Conservation (phyloP, 2,888 invertebrate species). For the Lepidocyrtinus sp. region DNA sequence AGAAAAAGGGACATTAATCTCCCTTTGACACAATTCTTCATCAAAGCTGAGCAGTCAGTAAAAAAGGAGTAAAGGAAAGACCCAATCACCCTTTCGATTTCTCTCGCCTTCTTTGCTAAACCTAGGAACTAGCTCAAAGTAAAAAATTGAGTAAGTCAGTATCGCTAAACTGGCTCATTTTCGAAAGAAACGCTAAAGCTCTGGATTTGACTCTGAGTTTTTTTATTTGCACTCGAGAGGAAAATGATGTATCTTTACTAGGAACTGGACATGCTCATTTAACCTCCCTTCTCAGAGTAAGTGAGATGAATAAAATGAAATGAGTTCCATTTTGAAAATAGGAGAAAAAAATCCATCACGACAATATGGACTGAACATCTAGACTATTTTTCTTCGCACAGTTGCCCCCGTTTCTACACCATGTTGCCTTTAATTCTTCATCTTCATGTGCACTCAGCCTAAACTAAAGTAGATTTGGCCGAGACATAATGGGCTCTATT, state of each 20-base stretch:
- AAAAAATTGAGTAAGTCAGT: conserved; percentile 43
- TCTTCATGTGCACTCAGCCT: conserved; percentile 29
- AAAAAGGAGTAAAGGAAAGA: conserved; percentile 37
- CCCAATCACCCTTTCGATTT: conserved; percentile 53
- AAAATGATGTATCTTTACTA: conserved; percentile 22
- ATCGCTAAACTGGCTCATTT: conserved; percentile 33
- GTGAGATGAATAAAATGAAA: background rate
- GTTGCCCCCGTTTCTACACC: conserved; percentile 37
- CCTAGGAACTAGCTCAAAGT: conserved; percentile 31
- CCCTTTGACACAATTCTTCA: conserved; percentile 68
- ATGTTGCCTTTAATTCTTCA: conserved; percentile 41
- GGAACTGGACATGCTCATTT: conserved; percentile 25
- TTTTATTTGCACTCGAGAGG: background rate
- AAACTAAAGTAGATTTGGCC: background rate
- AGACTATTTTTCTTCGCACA: conserved; percentile 39
- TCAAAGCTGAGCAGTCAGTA: conserved; percentile 59
- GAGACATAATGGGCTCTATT: too few species aligned
- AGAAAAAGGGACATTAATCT: conserved; percentile 66
- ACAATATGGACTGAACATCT: conserved; percentile 47
- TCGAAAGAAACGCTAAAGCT: conserved; percentile 22
- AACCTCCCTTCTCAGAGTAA: background rate
- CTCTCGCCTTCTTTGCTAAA: conserved; percentile 23
- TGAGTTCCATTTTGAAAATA: background rate
- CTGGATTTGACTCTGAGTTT: conserved; percentile 25
- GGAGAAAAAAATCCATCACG: conserved; percentile 41